Conservation (phyloP, 2,113 vertebrate species). For the Lepus timidus region DNA sequence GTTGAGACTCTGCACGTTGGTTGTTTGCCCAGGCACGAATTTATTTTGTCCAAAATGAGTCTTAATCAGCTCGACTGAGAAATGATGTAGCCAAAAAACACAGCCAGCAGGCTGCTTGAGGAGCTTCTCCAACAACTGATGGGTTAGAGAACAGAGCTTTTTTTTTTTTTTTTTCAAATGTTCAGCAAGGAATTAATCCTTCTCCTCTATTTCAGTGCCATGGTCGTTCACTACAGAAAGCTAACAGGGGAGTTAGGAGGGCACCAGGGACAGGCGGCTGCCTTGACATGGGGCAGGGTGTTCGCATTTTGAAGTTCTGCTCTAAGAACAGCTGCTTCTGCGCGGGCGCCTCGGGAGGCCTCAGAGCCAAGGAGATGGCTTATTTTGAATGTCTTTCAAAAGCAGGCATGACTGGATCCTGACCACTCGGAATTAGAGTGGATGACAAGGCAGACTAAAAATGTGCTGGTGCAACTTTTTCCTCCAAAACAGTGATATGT, state of each 20-base stretch:
- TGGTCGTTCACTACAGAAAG: not conserved
- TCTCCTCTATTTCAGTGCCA: not conserved
- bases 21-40: constrained; percentile 73
- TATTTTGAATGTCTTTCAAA: constrained; percentile 38
- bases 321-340: not conserved
- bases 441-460: constrained; percentile 46
- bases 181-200: constrained; percentile 16
- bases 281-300: not conserved
- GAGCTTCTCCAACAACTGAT: constrained; percentile 33
- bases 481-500: constrained; percentile 55
- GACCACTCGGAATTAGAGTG: constrained; percentile 12
- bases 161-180: not conserved
- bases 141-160: constrained; percentile 48
- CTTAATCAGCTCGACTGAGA: constrained; percentile 67
- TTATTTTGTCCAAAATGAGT: constrained; percentile 78
- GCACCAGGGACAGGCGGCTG: fast-evolving
- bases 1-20: constrained; percentile 23
- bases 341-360: fast-evolving
- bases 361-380: not conserved
- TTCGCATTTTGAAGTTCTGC: not conserved
- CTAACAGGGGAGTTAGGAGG: not conserved
- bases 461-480: constrained; percentile 39
- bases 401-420: constrained; percentile 33
- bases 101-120: constrained; percentile 19
- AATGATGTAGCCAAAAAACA: constrained; percentile 8